Conservation (phyloP, 2,113 vertebrate species). For the Cebus imitator region DNA sequence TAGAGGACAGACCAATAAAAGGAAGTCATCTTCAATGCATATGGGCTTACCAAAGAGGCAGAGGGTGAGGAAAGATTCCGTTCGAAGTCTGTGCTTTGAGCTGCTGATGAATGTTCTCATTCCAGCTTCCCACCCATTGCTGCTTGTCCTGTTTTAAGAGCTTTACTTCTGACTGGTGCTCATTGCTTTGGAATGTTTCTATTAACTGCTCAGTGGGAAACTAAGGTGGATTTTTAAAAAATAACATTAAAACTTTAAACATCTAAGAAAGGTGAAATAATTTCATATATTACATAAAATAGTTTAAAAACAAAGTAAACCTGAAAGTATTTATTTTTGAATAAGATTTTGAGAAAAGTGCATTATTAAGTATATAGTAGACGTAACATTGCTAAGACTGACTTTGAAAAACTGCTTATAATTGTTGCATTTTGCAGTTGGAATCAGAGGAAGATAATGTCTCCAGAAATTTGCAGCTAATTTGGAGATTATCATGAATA, state of each 20-base stretch:
- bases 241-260: conserved; percentile 25
- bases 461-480: not conserved
- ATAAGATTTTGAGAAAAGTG: not conserved
- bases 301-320: not conserved
- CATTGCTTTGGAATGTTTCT: conserved; percentile 73
- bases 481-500: not conserved
- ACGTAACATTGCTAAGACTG: not conserved
- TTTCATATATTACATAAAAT: not conserved
- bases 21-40: not conserved
- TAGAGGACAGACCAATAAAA: not conserved
- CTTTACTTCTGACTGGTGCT: conserved; percentile 41
- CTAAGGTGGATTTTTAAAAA: conserved; percentile 26
- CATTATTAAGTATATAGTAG: not conserved
- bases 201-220: conserved; percentile 52
- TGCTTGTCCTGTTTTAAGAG: conserved; percentile 27
- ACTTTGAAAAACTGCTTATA: not conserved
- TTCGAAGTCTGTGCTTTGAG: not conserved
- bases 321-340: not conserved
- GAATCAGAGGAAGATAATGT: not conserved
- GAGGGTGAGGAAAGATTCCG: not conserved
- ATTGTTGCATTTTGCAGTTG: not conserved
- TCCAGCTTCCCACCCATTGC: not conserved
- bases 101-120: not conserved
- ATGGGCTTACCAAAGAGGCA: not conserved
- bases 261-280: not conserved